Base-by-base conservation (phyloP, 2,797 vertebrate species). In the Gobionotothen gibberifrons region DNA sequence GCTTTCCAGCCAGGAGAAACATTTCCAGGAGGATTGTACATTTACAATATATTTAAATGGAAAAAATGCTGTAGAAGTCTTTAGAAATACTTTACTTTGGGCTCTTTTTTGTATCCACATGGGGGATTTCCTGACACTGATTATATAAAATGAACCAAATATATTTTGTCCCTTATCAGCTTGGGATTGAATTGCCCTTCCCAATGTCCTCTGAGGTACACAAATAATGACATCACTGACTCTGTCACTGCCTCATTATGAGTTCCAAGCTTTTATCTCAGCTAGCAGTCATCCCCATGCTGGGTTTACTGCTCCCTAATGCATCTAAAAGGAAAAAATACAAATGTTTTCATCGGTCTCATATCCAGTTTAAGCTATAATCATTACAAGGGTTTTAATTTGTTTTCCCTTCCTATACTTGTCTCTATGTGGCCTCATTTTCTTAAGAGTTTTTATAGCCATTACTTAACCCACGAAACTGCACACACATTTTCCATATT, bases 401-500 rank as follows among this genome's bases (percentile, higher is more conserved):
- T 59, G 51, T 69, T 58, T 67, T 61, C 26, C 12, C 21, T 15
- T 29, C 10, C 32, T 21, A 17, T 11, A 15, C 14, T 49, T 4
- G 3, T 21, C 56, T 42, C 10, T 68, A 16, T 42, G 9, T 56
- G 47, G 22, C 62, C 22, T 62, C 16, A 39, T 63, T 77, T 43
- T 42, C 11, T 9, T 52, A 29, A 55, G 29, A 0, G 0, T 46
- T 68, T 48, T 61, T 14, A 49, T 14, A 47, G 22, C 19, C 32
- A 6, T 56, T 62, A 43, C 51, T 26, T 59, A 14, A 39, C 16
- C 47, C 26, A 21, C 49, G 57, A 74, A 74, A 29, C 21, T n/a
- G 14, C 67, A 57, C 14, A 59, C 8, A 54, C 10, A 42, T 55
- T 76, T 65, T 70, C 52, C 36, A 79, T 84, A 78, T 79, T 86